Evolutionary conservation across 1,140 invertebrate genomes (phyloP).

Genomic region (Pissodes strobi): DNA sequence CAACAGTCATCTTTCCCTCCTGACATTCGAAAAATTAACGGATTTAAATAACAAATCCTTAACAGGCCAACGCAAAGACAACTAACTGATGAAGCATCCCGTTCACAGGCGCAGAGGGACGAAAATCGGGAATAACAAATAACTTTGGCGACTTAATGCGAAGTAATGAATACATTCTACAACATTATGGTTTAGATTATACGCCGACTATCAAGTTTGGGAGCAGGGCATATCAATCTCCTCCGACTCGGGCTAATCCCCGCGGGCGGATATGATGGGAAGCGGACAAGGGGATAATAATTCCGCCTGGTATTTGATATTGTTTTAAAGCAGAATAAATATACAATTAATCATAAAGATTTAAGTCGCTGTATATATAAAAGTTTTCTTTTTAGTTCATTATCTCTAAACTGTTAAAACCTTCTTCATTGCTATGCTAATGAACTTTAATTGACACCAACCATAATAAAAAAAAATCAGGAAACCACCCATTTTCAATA

Average conservation of each 20-base stretch:
- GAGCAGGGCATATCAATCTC: conserved; percentile 50
- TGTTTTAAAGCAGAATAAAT: no score
- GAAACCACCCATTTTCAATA: no score
- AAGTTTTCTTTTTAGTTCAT: no score
- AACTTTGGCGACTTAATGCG: conserved; percentile 51
- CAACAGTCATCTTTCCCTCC: no score
- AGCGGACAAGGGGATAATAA: conserved; percentile 1
- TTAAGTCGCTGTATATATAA: no score
- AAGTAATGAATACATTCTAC: conserved; percentile 56
- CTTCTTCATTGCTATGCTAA: no score
- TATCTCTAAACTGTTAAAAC: no score
- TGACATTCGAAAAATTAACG: conserved; percentile 9
- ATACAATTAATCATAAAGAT: no score
- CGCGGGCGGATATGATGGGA: conserved; percentile 20
- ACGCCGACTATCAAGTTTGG: conserved; percentile 54
- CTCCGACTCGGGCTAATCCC: conserved; percentile 28
- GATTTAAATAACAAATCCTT: not conserved
- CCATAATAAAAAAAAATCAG: no score
- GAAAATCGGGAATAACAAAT: conserved; percentile 45
- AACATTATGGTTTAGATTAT: conserved; percentile 56
- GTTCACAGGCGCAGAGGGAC: conserved; percentile 3
- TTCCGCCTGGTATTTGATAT: no score
- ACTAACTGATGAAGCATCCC: conserved; percentile 11
- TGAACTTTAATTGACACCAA: no score
- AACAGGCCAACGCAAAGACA: conserved; percentile 12